A percentile compares a stretch with the other conserved stretches of the same genome.
Evolutionary conservation across 2,888 invertebrate species (phyloP).

Genomic region (Drepana falcataria): DNA sequence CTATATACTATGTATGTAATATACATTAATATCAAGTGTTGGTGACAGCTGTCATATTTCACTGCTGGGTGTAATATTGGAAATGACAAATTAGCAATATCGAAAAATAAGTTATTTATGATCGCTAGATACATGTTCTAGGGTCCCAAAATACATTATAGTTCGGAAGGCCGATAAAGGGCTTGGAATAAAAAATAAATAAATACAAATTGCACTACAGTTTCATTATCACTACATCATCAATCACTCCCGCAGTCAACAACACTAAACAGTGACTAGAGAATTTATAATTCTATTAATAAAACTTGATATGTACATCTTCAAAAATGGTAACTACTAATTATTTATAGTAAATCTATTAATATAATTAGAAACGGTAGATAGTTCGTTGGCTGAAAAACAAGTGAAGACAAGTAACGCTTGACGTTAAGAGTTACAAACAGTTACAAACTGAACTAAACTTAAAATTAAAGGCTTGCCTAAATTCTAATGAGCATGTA

Average conservation of each 20-base stretch:
- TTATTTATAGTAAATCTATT: slow-evolving; percentile 14
- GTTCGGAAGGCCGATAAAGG: slow-evolving; percentile 6
- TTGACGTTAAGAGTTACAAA: slow-evolving; percentile 15
- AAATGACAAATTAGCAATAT: too few relatives aligned
- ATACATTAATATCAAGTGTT: too few relatives aligned
- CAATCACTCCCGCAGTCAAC: slow-evolving; percentile 17
- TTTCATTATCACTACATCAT: slow-evolving; percentile 8
- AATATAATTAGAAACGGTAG: slow-evolving; percentile 14
- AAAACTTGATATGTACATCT: slow-evolving; percentile 52
- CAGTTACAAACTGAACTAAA: slow-evolving; percentile 20
- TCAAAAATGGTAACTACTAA: slow-evolving; percentile 11
- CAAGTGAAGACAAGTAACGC: slow-evolving; percentile 16
- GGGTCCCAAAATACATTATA: background rate
- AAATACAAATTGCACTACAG: background rate
- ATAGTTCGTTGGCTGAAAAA: slow-evolving; percentile 36
- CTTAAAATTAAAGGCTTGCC: slow-evolving; percentile 34
- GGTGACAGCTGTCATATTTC: too few relatives aligned
- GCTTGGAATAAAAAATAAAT: background rate
- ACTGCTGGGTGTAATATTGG: too few relatives aligned
- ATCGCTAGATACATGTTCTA: background rate
- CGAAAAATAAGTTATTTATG: too few relatives aligned
- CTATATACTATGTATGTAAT: too few relatives aligned
- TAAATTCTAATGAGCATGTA: slow-evolving; percentile 61
- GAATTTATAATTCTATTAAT: slow-evolving; percentile 29
- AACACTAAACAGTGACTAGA: slow-evolving; percentile 45